Conservation (phyloP, 2,113 vertebrate species). For the Harpagus bidentatus region DNA sequence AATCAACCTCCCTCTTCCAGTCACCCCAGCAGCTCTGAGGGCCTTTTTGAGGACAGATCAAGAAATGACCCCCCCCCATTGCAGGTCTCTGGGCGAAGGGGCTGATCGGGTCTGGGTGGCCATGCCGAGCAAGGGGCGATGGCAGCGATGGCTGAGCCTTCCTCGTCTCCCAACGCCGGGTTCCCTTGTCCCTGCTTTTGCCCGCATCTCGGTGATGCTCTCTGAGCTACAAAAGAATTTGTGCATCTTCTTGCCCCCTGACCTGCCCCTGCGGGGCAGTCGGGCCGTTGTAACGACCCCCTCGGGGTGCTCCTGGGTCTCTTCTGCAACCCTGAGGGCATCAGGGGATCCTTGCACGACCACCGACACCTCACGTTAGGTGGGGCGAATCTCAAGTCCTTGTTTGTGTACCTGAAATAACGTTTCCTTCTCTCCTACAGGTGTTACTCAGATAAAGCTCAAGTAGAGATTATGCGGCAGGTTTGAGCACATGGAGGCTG, state of each 20-base stretch:
- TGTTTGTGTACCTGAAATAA: neutral
- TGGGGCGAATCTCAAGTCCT: neutral
- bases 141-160: neutral
- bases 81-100: neutral
- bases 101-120: neutral
- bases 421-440: neutral
- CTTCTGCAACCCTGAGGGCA: neutral
- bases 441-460: neutral
- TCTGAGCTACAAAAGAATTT: neutral
- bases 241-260: neutral
- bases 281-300: neutral
- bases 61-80: rapidly evolving
- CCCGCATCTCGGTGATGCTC: neutral
- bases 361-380: rapidly evolving
- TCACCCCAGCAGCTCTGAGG: neutral
- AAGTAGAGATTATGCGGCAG: neutral
- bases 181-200: neutral
- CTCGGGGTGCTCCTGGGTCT: neutral
- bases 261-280: rapidly evolving
- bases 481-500: neutral
- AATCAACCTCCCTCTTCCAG: rapidly evolving
- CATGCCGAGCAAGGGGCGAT: rapidly evolving
- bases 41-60: neutral
- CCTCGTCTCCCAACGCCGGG: rapidly evolving
- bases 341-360: neutral